Evolutionary conservation across 2,797 vertebrate species (phyloP).

Genomic region (Crossoptilon crossoptilon): DNA sequence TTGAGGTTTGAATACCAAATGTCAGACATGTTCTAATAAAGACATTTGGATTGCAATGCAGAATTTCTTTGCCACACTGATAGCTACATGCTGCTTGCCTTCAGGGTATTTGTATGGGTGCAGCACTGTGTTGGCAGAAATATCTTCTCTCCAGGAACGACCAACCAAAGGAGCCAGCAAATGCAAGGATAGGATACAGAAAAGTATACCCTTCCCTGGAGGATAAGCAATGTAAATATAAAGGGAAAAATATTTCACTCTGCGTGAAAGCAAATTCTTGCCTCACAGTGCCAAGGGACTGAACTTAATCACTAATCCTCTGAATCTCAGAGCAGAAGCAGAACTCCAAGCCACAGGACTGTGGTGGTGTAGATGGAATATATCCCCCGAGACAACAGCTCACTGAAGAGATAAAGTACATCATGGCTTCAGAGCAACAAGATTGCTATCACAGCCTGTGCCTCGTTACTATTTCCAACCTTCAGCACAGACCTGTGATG

Average conservation of each 20-base stretch:
- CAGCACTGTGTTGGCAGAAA: conserved; percentile 14
- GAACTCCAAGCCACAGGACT: conserved; percentile 30
- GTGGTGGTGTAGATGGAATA: conserved; percentile 36
- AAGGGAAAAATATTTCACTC: conserved; percentile 19
- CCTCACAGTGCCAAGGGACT: not conserved
- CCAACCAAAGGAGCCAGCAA: not conserved
- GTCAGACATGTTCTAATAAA: not conserved
- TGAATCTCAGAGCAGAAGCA: not conserved
- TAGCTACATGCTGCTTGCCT: not conserved
- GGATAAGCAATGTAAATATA: not conserved
- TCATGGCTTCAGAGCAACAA: conserved; percentile 48
- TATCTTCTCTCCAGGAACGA: not conserved
- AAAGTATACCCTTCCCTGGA: not conserved
- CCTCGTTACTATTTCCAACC: conserved; percentile 66
- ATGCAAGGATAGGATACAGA: not conserved
- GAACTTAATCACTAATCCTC: conserved; percentile 47
- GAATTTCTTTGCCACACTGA: not conserved
- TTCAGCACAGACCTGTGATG: conserved; percentile 58
- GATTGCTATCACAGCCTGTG: conserved; percentile 50
- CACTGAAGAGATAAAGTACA: conserved; percentile 44
- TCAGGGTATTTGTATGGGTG: not conserved
- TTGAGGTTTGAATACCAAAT: not conserved
- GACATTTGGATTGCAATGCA: not conserved
- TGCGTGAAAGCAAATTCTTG: not conserved
- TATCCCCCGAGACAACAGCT: conserved; percentile 55